These are phyloP conservation scores for Eriosoma lanigerum DNA, from an alignment of 1,140 invertebrate species.

Conservation along the genomic window DNA sequence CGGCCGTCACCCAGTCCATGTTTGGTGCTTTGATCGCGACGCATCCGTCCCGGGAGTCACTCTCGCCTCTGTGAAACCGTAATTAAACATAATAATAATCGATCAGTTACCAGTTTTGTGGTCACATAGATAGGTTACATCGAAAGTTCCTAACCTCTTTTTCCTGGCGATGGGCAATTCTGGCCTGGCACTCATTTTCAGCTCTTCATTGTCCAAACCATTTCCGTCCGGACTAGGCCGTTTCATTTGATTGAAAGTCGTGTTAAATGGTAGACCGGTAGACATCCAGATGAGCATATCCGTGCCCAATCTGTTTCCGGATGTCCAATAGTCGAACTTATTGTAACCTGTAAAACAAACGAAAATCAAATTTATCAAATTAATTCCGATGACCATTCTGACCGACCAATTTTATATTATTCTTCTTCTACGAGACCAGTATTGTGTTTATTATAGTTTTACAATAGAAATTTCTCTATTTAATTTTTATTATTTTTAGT, in stretches of 20 bases:
- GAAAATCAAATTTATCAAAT: background rate
- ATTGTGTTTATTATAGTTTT: no score
- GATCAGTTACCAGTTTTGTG: no score
- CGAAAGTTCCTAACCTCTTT: constrained; percentile 63
- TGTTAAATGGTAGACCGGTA: constrained; percentile 81
- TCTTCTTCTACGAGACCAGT: no score
- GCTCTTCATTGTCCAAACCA: constrained; percentile 53
- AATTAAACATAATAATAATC: no score
- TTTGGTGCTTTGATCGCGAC: constrained; percentile 73
- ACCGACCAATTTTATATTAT: no score
- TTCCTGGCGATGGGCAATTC: constrained; percentile 55
- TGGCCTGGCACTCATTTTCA: constrained; percentile 55
- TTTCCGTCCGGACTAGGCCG: constrained; percentile 59
- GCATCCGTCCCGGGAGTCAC: constrained; percentile 69
- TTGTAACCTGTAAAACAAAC: constrained; percentile 65
- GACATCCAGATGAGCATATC: constrained; percentile 89
- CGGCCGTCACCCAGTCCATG: constrained; percentile 76
- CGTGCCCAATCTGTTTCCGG: constrained; percentile 81
- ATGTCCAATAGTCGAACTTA: constrained; percentile 85
- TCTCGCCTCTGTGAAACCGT: constrained; percentile 62
- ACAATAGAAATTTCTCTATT: no score
- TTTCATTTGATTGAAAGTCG: constrained; percentile 80
- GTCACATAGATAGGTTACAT: background rate
- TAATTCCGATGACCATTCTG: no score
- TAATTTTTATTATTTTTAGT: no score